Evolutionary conservation across 2,113 vertebrate species (phyloP).

Genomic region (Tricholaema leucomelas): DNA sequence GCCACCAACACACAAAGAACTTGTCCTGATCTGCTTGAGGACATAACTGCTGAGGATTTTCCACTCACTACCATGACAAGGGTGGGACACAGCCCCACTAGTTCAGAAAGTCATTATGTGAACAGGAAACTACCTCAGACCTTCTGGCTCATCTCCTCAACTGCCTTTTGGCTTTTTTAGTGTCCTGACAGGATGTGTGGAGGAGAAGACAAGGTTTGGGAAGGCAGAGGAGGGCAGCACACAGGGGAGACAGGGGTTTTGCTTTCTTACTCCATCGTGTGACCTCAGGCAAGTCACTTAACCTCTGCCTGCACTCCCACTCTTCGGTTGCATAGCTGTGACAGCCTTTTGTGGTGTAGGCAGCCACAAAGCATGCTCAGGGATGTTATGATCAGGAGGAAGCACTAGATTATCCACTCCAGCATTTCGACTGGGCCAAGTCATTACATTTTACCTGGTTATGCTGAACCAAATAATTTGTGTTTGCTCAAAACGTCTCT

Average conservation of each 20-base stretch:
- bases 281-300: neutral
- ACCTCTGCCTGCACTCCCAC: neutral
- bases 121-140: neutral
- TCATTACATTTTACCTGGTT: neutral
- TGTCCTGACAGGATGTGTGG: neutral
- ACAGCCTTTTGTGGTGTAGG: neutral
- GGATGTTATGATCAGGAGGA: accelerated
- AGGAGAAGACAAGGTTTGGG: neutral
- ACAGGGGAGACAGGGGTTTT: neutral
- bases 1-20: neutral
- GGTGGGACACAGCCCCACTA: neutral
- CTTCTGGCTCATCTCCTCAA: neutral
- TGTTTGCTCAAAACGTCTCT: neutral
- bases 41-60: neutral
- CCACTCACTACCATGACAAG: neutral
- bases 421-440: neutral
- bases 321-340: neutral
- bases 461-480: neutral
- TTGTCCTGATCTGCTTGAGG: neutral
- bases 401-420: neutral
- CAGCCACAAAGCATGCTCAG: neutral
- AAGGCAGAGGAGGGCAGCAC: neutral
- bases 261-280: neutral
- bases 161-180: neutral
- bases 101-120: neutral